Evolutionary conservation across 92 coral and sea anemone species (phyloP).

Genomic region (Phenganax stokvisi): DNA sequence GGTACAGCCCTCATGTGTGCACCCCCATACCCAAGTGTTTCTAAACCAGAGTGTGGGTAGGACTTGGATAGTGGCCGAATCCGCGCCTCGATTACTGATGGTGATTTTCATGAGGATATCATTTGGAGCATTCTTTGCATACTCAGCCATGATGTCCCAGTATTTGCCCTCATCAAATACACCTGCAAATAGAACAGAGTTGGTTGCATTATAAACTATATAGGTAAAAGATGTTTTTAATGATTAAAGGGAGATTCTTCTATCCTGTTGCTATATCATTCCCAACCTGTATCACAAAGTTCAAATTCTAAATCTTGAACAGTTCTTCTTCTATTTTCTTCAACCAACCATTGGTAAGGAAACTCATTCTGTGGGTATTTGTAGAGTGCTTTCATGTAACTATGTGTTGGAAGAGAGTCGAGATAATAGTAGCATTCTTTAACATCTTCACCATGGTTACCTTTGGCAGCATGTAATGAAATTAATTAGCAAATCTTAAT

Average conservation of each 20-base stretch:
- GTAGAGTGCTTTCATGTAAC: constrained; percentile 97
- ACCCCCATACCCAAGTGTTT: constrained; percentile 99
- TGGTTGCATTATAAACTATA: background rate
- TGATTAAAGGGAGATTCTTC: background rate
- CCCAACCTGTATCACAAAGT: constrained; percentile 76
- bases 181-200: constrained; percentile 40
- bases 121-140: constrained; percentile 88
- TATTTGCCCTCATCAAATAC: constrained; percentile 71
- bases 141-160: constrained; percentile 93
- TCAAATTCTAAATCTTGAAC: constrained; percentile 76
- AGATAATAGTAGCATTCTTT: constrained; percentile 97
- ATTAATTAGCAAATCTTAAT: background rate
- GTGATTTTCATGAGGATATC: constrained; percentile 83
- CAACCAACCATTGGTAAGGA: constrained; percentile 69
- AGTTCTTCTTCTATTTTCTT: constrained; percentile 67
- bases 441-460: constrained; percentile 99
- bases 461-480: constrained; percentile 28
- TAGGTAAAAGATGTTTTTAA: no score
- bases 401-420: constrained; percentile 93
- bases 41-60: constrained; percentile 94
- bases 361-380: constrained; percentile 88
- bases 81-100: constrained; percentile 85
- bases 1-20: constrained; percentile 95
- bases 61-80: constrained; percentile 68
- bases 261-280: background rate